Evolutionary conservation across 1,140 invertebrate genomes (phyloP), one percentile per base, ranked within the genome.

Genomic region (Hylaeus anthracinus): DNA sequence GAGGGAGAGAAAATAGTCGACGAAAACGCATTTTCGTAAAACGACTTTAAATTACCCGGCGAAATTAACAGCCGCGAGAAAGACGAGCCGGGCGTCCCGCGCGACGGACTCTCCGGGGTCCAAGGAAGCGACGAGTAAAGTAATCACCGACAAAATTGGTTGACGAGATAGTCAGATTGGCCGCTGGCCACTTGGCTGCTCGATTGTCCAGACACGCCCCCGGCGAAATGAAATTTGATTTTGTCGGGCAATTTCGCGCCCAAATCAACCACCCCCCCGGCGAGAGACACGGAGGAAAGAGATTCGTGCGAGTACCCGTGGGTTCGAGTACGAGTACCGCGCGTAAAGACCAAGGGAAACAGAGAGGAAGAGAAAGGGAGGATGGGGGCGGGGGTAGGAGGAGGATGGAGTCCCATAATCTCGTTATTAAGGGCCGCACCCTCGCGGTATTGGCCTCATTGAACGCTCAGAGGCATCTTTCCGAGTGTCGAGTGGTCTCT

Each of bases 191-290:
- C 92, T 92, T 92, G 90, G 88, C 69, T 89, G 88, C 90, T 91
- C 92, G 92, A 93, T 93, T 92, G 92, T 93, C 93, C 92, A 92
- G 91, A 92, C 92, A 93, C 93, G 91, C 92, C 92, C 89, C 86
- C 88, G 90, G 91, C 90, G 82, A 93, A 92, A 92, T 93, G 92
- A 92, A 93, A 93, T 93, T 93, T 93, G 90, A 92, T 93, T 93
- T 93, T 93, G 91, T 91, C 91, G 91, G 89, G 90, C 92, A 93
- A 93, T 93, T 93, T 93, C 90, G 90, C 91, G 90, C 90, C 90
- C 87, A 92, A 92, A 92, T 93, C 92, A 91, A 90, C 83, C 89
- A 88, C 89, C 89, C 82, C 75, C 60, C 39, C 14, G 9, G 51
- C 55, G 51, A 15, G 72, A 41, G 61, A 39, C n/a, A 45, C 51